Conservation (phyloP, 2,888 invertebrate species). For the Scelioninae gen. 2 region DNA sequence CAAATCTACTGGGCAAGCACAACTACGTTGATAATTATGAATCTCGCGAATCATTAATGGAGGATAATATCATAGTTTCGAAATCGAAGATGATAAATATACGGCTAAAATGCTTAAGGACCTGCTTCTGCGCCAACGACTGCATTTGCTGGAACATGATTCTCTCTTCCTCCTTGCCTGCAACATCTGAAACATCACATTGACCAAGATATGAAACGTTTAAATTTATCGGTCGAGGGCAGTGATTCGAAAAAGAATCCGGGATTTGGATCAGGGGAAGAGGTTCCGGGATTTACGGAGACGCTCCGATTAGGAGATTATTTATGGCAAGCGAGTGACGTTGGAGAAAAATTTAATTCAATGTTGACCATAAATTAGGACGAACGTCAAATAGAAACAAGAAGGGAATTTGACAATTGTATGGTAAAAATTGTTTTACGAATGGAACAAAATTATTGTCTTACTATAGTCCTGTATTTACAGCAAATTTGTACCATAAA, state of each 20-base stretch:
- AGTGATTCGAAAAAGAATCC: not conserved
- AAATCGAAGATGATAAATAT: constrained; percentile 55
- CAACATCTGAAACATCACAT: constrained; percentile 75
- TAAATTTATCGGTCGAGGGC: too few relatives aligned
- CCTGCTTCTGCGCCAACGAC: constrained; percentile 97
- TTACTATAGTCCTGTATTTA: too few relatives aligned
- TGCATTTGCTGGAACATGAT: constrained; percentile 98
- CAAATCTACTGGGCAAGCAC: constrained; percentile 62
- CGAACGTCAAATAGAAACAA: too few relatives aligned
- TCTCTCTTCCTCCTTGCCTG: constrained; percentile 96
- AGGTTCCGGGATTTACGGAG: constrained; percentile 12
- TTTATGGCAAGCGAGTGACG: constrained; percentile 12
- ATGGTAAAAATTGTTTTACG: too few relatives aligned
- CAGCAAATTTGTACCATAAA: too few relatives aligned
- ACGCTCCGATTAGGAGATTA: constrained; percentile 26
- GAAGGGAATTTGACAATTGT: too few relatives aligned
- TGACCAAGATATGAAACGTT: constrained; percentile 21
- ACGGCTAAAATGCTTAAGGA: constrained; percentile 77
- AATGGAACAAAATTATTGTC: too few relatives aligned
- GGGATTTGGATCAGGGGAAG: constrained; percentile 1
- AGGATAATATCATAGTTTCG: constrained; percentile 51
- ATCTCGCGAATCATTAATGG: constrained; percentile 48
- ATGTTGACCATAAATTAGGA: too few relatives aligned
- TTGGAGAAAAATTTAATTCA: too few relatives aligned
- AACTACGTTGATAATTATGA: constrained; percentile 60